phyloP scores from a whole-genome alignment of 2,888 invertebrate genomes.

The Cryptops parisi region DNA sequence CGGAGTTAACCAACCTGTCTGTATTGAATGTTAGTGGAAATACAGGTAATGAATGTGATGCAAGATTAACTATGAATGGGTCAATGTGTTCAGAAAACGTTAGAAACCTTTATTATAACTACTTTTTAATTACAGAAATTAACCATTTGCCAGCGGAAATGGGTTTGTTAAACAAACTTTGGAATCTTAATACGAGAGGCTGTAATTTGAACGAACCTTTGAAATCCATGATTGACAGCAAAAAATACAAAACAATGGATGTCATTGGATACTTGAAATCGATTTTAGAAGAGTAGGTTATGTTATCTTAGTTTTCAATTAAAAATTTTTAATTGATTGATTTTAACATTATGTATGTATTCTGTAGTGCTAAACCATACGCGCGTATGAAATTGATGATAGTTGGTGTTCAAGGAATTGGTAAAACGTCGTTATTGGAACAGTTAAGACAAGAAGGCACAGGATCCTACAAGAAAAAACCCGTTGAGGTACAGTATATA shows the following conservation, averaged over 20 bases:
- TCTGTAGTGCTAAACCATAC: constrained; percentile 73
- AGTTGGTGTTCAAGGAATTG: constrained; percentile 55
- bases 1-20: constrained; percentile 73
- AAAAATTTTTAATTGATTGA: constrained; percentile 40
- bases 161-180: constrained; percentile 82
- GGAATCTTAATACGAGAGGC: constrained; percentile 87
- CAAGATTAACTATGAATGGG: background rate
- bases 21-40: constrained; percentile 86
- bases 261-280: constrained; percentile 74
- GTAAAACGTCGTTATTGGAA: constrained; percentile 83
- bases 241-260: constrained; percentile 90
- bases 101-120: background rate
- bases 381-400: constrained; percentile 93
- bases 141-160: constrained; percentile 85
- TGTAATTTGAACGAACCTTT: constrained; percentile 79
- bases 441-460: constrained; percentile 75
- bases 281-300: constrained; percentile 37
- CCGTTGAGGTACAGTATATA: constrained; percentile 50
- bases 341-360: background rate
- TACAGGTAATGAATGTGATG: constrained; percentile 35
- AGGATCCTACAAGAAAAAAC: constrained; percentile 51
- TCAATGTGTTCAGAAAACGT: background rate
- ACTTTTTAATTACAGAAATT: constrained; percentile 43
- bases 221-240: constrained; percentile 76
- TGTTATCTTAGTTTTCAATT: background rate